Evolutionary conservation across 2,888 invertebrate genomes (phyloP).

Genomic region (Sphaerophoria rueppellii): DNA sequence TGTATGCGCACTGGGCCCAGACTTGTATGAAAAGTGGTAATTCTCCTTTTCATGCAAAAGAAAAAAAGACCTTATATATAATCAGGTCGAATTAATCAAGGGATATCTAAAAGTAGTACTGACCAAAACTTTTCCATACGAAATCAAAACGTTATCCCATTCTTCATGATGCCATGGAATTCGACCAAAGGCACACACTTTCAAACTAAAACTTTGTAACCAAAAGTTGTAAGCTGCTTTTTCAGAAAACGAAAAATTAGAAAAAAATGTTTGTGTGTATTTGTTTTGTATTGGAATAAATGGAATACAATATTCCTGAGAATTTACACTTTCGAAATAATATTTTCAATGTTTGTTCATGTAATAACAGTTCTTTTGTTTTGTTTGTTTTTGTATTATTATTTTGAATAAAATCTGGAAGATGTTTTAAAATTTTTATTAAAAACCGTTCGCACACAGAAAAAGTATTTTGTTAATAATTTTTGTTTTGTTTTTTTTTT

Average conservation of each 20-base stretch:
- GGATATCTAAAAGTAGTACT: too few relatives aligned
- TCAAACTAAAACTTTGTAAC: slow-evolving; percentile 33
- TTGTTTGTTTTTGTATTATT: slow-evolving; percentile 34
- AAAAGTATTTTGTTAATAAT: slow-evolving; percentile 39
- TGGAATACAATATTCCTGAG: slow-evolving; percentile 72
- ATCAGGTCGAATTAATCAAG: too few relatives aligned
- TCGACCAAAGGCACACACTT: slow-evolving; percentile 68
- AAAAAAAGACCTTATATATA: too few relatives aligned
- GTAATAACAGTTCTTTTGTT: slow-evolving; percentile 52
- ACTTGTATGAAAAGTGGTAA: too few relatives aligned
- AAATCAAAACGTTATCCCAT: neutral
- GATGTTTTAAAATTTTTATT: slow-evolving; percentile 59
- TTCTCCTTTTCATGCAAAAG: too few relatives aligned
- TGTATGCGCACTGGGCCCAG: too few relatives aligned
- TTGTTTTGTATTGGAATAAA: slow-evolving; percentile 61
- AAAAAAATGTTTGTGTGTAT: slow-evolving; percentile 26
- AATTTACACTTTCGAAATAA: slow-evolving; percentile 65
- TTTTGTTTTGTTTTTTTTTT: slow-evolving; percentile 36
- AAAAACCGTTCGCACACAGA: slow-evolving; percentile 68
- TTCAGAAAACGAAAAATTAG: neutral
- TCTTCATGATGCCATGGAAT: slow-evolving; percentile 65
- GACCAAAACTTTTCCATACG: too few relatives aligned
- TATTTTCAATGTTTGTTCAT: slow-evolving; percentile 54
- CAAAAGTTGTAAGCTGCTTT: neutral
- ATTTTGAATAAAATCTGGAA: slow-evolving; percentile 66